Base-by-base conservation (phyloP, 2,113 vertebrate species). In the Damaliscus lunatus region DNA sequence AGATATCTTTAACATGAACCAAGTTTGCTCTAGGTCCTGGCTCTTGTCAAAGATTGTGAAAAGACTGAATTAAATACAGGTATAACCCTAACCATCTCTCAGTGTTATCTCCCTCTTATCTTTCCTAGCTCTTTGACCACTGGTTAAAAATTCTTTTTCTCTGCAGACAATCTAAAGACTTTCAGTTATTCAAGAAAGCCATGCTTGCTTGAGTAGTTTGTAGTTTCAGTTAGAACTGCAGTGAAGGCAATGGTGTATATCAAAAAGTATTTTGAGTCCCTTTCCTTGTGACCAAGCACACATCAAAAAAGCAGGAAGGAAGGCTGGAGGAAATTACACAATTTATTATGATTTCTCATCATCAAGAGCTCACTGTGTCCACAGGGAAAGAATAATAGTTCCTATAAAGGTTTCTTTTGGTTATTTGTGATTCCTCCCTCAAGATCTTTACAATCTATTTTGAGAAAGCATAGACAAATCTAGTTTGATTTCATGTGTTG, bases 251-350 rank as follows among this genome's bases (percentile, higher is more conserved):
- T 36, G 21, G 16, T 57, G 4, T 31, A 48, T 17, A n/a, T 50
- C 23, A 62, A 84, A 86, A 83, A 13, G 1, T n/a, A 27, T 40
- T 62, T 31, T 60, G 21, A 48, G 59, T 97, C 43, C 59, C 60
- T 90, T 92, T 88, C 40, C 53, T 92, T 81, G 46, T 55, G 25
- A 53, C 17, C 27, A 80, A 88, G 19, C n/a, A 84, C 57, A 86
- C 85, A 88, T 90, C 86, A 91, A 85, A 84, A 87, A 9, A 59
- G 10, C 14, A 93, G 80, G 83, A 97, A 90, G 92, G 36, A 78
- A 57, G 9, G 1, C 13, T 33, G 27, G 10, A 88, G 57, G 71
- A 90, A 85, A 81, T 84, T 48, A 94, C 59, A 15, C 14, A 29
- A 67, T 81, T 48, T 78, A 74, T 88, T 96, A 64, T 14, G 53